Conservation (phyloP, 2,888 invertebrate species). For the Eupithecia abbreviata region DNA sequence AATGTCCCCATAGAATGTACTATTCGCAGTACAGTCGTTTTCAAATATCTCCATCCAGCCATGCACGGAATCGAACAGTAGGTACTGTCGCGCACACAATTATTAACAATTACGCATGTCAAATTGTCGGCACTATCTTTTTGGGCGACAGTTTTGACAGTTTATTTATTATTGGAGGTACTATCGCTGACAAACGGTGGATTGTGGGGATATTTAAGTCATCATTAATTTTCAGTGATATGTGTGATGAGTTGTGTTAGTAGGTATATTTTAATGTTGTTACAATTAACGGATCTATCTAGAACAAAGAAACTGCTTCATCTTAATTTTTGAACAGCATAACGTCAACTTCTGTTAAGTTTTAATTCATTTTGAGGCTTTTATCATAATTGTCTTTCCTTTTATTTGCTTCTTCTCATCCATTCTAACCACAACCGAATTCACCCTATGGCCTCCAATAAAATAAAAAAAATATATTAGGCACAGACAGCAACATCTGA, state of each 20-base stretch:
- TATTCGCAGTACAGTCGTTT: slow-evolving; percentile 28
- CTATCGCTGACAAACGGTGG: neutral
- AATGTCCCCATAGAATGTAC: slow-evolving; percentile 19
- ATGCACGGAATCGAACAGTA: slow-evolving; percentile 29
- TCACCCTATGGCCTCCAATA: neutral
- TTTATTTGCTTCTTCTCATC: neutral
- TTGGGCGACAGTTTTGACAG: slow-evolving; percentile 36
- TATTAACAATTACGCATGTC: slow-evolving; percentile 31
- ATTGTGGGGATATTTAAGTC: neutral
- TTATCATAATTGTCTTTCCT: neutral
- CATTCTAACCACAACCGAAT: too few relatives aligned
- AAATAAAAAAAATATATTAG: neutral
- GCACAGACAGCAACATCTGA: neutral
- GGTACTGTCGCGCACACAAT: slow-evolving; percentile 33
- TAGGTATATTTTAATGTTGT: neutral
- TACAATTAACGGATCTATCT: neutral
- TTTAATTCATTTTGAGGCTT: neutral
- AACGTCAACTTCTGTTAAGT: neutral
- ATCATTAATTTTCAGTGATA: neutral
- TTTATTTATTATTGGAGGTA: slow-evolving; percentile 27
- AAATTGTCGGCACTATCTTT: slow-evolving; percentile 27
- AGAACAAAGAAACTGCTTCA: too few relatives aligned
- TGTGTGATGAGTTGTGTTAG: neutral
- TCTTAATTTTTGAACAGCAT: neutral
- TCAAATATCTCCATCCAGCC: slow-evolving; percentile 33